A percentile compares a stretch with the other conserved stretches of the same genome.
These are phyloP conservation scores for Takifugu ocellatus DNA, from an alignment of 2,797 vertebrate species.

Conservation along the genomic window DNA sequence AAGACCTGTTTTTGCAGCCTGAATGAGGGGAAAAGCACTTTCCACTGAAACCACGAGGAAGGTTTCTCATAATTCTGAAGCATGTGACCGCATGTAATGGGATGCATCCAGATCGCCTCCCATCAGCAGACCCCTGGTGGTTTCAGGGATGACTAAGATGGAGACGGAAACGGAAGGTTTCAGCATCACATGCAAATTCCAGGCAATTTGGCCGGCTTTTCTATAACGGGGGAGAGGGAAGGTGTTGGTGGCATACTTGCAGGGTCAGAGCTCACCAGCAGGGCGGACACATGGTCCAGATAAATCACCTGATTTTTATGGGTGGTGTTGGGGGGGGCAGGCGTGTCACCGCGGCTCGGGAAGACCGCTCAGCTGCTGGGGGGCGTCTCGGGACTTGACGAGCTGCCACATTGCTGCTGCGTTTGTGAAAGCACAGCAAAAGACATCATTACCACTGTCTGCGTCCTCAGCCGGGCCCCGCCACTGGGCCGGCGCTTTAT, in stretches of 20 bases:
- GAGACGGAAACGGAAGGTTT: conserved; percentile 29
- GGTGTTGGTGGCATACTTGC: conserved; percentile 52
- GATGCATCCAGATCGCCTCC: conserved; percentile 7
- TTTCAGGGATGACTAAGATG: conserved; percentile 29
- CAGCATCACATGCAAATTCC: conserved; percentile 41
- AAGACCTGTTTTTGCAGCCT: too few relatives aligned
- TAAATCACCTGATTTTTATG: conserved; percentile 69
- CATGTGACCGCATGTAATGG: too few relatives aligned
- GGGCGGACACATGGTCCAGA: conserved; percentile 59
- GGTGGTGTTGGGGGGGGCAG: conserved; percentile 45
- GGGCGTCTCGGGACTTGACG: conserved; percentile 39
- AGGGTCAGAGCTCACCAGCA: conserved; percentile 53
- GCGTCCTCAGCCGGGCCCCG: conserved; percentile 5
- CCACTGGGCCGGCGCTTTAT: background rate
- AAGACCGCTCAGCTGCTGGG: conserved; percentile 63
- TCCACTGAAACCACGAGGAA: too few relatives aligned
- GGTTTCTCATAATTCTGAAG: too few relatives aligned
- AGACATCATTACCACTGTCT: conserved; percentile 27
- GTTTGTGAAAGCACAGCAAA: conserved; percentile 43
- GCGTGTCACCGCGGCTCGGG: conserved; percentile 39
- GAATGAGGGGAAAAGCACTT: too few relatives aligned
- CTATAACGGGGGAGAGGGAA: conserved; percentile 48
- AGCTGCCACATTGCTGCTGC: conserved; percentile 43
- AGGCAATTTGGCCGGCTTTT: conserved; percentile 45
- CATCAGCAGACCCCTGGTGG: conserved; percentile 14